phyloP scores from a whole-genome alignment of 1,140 invertebrate genomes.

The Caenorhabditis tropicalis region DNA sequence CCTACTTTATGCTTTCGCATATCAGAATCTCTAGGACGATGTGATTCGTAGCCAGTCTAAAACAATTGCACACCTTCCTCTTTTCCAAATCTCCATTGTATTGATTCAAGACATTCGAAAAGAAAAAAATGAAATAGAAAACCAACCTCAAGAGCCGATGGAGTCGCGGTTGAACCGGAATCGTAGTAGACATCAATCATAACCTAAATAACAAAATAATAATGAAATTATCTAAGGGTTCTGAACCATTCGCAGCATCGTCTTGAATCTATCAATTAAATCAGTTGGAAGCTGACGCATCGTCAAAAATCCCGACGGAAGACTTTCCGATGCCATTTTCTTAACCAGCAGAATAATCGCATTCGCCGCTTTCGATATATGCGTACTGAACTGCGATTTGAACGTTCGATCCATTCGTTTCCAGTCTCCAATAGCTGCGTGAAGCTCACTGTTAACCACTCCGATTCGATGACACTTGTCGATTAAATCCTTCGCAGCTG shows the following conservation, averaged over 20 bases:
- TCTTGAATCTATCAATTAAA: constrained; percentile 14
- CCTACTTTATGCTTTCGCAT: background rate
- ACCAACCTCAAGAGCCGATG: background rate
- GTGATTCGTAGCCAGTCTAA: background rate
- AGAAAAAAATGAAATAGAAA: background rate
- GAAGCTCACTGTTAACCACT: background rate
- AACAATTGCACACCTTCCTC: background rate
- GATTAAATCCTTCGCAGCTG: constrained; percentile 14
- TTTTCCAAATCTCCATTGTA: too few relatives aligned
- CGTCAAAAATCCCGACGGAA: background rate
- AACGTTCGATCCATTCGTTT: background rate
- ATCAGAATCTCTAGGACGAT: background rate
- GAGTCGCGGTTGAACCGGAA: background rate
- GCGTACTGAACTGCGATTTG: background rate
- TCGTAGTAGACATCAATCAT: background rate
- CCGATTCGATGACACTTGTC: constrained; percentile 26
- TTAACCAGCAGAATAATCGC: background rate
- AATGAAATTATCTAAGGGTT: too few relatives aligned
- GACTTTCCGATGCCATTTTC: background rate
- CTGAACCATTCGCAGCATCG: constrained; percentile 21
- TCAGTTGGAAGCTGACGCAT: background rate
- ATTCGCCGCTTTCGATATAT: background rate
- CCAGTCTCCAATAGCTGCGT: background rate
- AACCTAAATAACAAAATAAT: background rate
- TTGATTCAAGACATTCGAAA: background rate